phyloP scores from a whole-genome alignment of 2,797 vertebrate genomes.

The Darevskia mixta region DNA sequence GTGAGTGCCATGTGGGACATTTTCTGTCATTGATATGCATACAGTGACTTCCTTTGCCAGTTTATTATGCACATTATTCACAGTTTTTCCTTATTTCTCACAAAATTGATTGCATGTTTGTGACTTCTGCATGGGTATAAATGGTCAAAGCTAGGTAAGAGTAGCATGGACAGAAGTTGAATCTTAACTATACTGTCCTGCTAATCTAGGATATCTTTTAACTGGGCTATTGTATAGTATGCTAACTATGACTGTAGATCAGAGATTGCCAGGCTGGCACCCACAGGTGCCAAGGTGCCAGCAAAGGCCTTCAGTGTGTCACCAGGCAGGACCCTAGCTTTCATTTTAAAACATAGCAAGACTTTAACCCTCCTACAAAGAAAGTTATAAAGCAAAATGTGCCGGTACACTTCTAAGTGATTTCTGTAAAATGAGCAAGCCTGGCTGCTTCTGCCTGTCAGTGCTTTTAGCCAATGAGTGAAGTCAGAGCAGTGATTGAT shows the following conservation, averaged over 20 bases:
- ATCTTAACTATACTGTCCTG: background rate
- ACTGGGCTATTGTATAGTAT: background rate
- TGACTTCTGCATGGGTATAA: background rate
- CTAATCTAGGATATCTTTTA: background rate
- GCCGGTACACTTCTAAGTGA: no score
- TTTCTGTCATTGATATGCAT: background rate
- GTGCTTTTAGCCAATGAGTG: no score
- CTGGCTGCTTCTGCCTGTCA: no score
- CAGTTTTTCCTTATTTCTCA: background rate
- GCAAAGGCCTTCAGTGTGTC: no score
- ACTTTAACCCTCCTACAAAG: no score
- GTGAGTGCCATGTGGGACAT: background rate
- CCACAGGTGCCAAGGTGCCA: no score
- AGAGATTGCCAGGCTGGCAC: background rate
- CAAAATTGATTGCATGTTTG: background rate
- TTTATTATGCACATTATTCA: background rate
- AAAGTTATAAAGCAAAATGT: background rate
- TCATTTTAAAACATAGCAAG: no score
- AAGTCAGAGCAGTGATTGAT: no score
- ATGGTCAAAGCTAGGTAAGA: background rate
- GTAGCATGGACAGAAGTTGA: background rate
- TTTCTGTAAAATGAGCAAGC: no score
- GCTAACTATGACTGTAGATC: background rate
- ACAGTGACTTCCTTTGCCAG: background rate
- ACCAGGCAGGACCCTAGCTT: no score